phyloP scores from a whole-genome alignment of 2,113 vertebrate species.

The Larimichthys polyactis region DNA sequence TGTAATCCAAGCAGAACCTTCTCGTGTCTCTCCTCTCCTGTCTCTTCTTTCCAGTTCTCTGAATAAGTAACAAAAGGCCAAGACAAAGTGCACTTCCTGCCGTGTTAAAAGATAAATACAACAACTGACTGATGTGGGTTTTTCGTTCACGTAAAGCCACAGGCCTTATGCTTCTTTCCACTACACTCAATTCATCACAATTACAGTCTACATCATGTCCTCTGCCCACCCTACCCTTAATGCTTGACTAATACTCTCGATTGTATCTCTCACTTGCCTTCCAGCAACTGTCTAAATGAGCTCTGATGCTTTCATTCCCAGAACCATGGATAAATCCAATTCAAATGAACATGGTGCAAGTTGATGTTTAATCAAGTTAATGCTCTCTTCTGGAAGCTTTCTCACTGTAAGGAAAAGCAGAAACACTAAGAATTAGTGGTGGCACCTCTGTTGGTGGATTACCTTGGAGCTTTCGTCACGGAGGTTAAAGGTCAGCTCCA shows the following conservation, averaged over 20 bases:
- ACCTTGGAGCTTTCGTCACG: slow-evolving; percentile 91
- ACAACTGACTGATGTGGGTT: slow-evolving; percentile 16
- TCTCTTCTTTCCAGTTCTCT: slow-evolving; percentile 28
- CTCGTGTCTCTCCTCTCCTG: slow-evolving; percentile 28
- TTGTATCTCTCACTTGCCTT: slow-evolving; percentile 15
- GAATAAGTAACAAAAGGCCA: slow-evolving; percentile 47
- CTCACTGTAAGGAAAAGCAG: slow-evolving; percentile 2
- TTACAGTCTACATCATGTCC: slow-evolving; percentile 25
- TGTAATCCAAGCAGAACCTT: slow-evolving; percentile 18
- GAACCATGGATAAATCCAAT: not conserved
- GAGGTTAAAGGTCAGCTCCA: slow-evolving; percentile 98
- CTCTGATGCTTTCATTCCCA: slow-evolving; percentile 6
- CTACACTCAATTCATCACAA: slow-evolving; percentile 85
- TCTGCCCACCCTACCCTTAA: slow-evolving; percentile 18
- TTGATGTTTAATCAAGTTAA: slow-evolving; percentile 15
- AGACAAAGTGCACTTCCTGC: not conserved
- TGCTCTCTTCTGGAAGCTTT: not conserved
- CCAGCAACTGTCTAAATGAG: slow-evolving; percentile 8
- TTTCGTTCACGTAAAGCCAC: slow-evolving; percentile 32
- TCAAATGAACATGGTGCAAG: not conserved
- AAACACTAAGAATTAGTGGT: not conserved
- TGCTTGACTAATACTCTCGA: not conserved
- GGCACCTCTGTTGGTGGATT: not conserved
- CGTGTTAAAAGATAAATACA: slow-evolving; percentile 33
- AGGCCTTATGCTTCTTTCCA: slow-evolving; percentile 82